phyloP scores from a whole-genome alignment of 1,140 invertebrate species.

The Antheraea mylitta region DNA sequence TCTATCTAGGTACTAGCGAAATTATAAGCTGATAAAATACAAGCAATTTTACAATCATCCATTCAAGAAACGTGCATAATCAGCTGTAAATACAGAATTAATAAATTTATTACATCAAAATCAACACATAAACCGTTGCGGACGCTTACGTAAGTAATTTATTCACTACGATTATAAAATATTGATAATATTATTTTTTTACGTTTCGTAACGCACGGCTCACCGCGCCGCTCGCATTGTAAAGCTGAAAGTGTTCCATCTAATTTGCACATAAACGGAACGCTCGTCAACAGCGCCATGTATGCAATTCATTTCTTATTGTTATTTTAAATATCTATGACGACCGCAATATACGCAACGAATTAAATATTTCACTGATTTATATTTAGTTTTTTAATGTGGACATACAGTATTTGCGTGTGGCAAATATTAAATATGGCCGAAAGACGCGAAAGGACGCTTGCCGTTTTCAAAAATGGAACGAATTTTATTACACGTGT shows the following conservation, averaged over 20 bases:
- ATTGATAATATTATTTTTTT: conserved; percentile 2
- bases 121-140: not conserved
- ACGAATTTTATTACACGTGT: too few relatives aligned
- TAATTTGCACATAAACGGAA: conserved; percentile 25
- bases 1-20: too few relatives aligned
- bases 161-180: not conserved
- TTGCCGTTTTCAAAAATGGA: too few relatives aligned
- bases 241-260: conserved; percentile 18
- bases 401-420: too few relatives aligned
- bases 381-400: too few relatives aligned
- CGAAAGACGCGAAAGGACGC: too few relatives aligned
- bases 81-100: not conserved
- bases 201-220: not conserved
- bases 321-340: conserved; percentile 9
- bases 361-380: not conserved
- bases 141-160: conserved; percentile 1
- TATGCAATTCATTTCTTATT: conserved; percentile 10
- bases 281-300: conserved; percentile 9
- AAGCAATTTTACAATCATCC: not conserved
- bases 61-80: not conserved
- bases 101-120: not conserved
- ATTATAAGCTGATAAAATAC: not conserved
- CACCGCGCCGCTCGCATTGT: not conserved
- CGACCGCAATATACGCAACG: not conserved
- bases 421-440: too few relatives aligned